Conservation (phyloP, 2,888 invertebrate genomes). For the Drosophila affinis region DNA sequence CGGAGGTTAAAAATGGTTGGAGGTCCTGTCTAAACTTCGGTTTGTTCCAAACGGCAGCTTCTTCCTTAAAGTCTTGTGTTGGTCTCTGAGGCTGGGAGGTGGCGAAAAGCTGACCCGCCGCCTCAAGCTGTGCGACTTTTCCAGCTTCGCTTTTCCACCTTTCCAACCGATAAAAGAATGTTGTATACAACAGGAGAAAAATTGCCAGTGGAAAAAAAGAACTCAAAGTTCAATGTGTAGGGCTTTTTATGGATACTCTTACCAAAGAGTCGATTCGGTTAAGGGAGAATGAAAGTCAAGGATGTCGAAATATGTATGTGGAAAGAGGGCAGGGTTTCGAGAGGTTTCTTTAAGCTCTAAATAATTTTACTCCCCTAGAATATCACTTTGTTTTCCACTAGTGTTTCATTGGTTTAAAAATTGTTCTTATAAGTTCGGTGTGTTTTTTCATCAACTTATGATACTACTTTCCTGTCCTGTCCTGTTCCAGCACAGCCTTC, state of each 20-base stretch:
- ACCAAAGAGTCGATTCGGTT: neutral
- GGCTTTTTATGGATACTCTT: neutral
- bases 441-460: too few relatives aligned
- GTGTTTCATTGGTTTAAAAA: too few relatives aligned
- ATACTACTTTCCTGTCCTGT: too few relatives aligned
- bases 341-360: neutral
- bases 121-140: slow-evolving; percentile 53
- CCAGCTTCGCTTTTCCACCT: slow-evolving; percentile 61
- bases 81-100: neutral
- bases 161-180: slow-evolving; percentile 25
- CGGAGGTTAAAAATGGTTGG: slow-evolving; percentile 41
- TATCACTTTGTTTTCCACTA: too few relatives aligned
- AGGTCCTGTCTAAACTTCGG: neutral
- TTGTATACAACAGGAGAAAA: neutral
- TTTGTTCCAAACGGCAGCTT: neutral
- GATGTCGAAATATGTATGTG: neutral
- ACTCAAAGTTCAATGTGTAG: neutral
- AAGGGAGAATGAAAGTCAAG: neutral
- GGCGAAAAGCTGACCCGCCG: slow-evolving; percentile 30
- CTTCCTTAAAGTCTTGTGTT: neutral
- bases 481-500: too few relatives aligned
- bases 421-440: too few relatives aligned
- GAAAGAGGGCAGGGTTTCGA: neutral
- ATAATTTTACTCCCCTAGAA: too few relatives aligned
- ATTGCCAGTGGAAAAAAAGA: neutral